Evolutionary conservation across 2,888 invertebrate species (phyloP), one percentile per base, ranked within the genome.

Genomic region (Ectemnius lituratus): DNA sequence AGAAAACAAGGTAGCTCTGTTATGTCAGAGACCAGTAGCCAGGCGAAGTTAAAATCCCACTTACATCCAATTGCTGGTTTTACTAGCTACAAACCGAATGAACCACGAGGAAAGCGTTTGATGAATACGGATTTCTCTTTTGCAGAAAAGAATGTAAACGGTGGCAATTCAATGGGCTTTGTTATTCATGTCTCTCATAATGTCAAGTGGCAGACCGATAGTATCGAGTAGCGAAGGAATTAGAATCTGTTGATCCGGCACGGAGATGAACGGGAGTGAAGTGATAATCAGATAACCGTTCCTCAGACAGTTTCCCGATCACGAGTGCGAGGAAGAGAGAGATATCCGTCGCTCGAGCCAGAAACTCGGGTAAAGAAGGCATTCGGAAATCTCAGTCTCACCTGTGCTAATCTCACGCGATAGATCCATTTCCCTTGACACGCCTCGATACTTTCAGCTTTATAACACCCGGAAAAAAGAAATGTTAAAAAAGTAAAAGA

Each of bases 231-330:
- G 0, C 37, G 6, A 11, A 6, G 4, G 37, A 37, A 37, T 37
- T 37, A 37, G 37, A 37, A 37, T 37, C 37, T 0, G 6, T 37
- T 37, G 37, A 37, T 67, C 58, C 28, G 49, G 56, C 23, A 69
- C 45, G 66, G 66, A 70, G 69, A 66, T 64, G 71, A 71, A 78
- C 64, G 79, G 63, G 72, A 49, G 27, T 23, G 37, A 37, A 62
- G 66, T 74, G 69, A 67, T 80, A 80, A 79, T 73, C 70, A 69
- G 70, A 71, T 71, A 71, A 75, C 63, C 71, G 68, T 74, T 74
- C 45, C 73, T 16, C 62, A 4, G 67, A 70, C 76, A 75, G 69
- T 67, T 70, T 56, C 23, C 69, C 76, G 66, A 75, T 75, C 74
- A 37, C 23, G 60, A 46, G 47, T 63, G 59, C 37, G 37, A 37